A percentile compares a stretch with the other conserved stretches of the same genome.
Evolutionary conservation across 2,797 vertebrate genomes (phyloP).

Genomic region (Lemur catta): DNA sequence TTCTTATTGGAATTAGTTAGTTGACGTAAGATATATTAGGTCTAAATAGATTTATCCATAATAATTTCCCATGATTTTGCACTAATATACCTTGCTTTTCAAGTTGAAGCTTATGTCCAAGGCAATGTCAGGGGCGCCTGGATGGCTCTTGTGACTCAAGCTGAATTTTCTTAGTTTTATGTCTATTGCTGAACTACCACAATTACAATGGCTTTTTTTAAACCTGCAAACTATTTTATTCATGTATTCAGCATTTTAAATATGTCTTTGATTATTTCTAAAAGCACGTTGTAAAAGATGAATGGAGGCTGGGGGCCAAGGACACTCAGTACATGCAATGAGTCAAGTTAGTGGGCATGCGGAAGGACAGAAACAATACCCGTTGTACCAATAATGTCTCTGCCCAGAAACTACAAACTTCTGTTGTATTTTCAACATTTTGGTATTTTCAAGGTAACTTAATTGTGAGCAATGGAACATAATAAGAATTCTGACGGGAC

Average conservation of each 20-base stretch:
- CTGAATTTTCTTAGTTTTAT: background rate
- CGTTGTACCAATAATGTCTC: background rate
- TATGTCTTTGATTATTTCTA: background rate
- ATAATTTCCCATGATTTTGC: background rate
- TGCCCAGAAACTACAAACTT: background rate
- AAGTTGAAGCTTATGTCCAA: background rate
- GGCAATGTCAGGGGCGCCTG: background rate
- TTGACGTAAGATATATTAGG: background rate
- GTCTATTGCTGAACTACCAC: background rate
- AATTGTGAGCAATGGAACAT: background rate
- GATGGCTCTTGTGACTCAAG: background rate
- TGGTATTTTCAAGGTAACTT: background rate
- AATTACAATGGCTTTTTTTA: background rate
- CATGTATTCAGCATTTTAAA: background rate
- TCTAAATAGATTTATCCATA: background rate
- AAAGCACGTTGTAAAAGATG: background rate
- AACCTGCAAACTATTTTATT: background rate
- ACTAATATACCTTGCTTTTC: background rate
- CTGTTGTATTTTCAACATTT: background rate
- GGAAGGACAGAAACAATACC: background rate
- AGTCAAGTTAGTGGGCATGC: background rate
- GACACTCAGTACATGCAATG: background rate
- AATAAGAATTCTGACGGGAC: background rate
- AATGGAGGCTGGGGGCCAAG: background rate
- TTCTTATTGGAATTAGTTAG: background rate